Evolutionary conservation across 2,113 vertebrate species (phyloP).

Genomic region (Rhinolophus ferrumequinum): DNA sequence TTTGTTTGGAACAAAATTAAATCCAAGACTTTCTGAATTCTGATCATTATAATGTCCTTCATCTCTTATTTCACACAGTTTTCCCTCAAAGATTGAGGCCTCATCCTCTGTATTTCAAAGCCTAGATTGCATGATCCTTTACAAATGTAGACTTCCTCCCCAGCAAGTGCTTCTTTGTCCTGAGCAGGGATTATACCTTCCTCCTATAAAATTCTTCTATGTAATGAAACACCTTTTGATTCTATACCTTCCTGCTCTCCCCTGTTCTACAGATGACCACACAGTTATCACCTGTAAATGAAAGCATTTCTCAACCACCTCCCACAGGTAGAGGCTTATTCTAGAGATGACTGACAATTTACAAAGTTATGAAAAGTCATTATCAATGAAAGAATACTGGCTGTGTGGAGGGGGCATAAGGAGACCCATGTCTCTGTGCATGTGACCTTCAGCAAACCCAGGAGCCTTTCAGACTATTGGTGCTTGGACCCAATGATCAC

Average conservation of each 20-base stretch:
- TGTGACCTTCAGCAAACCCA: conserved; percentile 2
- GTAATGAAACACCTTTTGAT: conserved; percentile 45
- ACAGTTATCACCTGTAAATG: conserved; percentile 37
- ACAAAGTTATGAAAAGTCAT: conserved; percentile 1
- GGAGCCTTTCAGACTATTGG: background rate
- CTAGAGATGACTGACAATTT: background rate
- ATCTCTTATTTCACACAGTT: conserved; percentile 43
- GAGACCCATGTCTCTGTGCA: background rate
- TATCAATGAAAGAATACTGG: conserved; percentile 32
- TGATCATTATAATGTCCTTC: conserved; percentile 18
- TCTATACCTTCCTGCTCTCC: background rate
- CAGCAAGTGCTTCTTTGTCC: background rate
- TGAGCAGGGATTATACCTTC: background rate
- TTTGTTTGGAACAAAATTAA: conserved; percentile 24
- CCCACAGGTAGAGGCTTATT: conserved; percentile 15
- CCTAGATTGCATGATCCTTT: conserved; percentile 5
- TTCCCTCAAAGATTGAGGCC: conserved; percentile 35
- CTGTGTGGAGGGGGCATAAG: background rate
- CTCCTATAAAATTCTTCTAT: conserved; percentile 10
- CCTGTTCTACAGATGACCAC: conserved; percentile 19
- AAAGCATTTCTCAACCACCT: conserved; percentile 45
- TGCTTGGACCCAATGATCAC: background rate
- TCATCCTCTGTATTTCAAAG: conserved; percentile 15
- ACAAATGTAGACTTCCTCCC: conserved; percentile 20
- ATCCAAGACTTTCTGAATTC: background rate